These are phyloP conservation scores for Cetonia aurata DNA, from an alignment of 2,888 invertebrate genomes.

Conservation along the genomic window DNA sequence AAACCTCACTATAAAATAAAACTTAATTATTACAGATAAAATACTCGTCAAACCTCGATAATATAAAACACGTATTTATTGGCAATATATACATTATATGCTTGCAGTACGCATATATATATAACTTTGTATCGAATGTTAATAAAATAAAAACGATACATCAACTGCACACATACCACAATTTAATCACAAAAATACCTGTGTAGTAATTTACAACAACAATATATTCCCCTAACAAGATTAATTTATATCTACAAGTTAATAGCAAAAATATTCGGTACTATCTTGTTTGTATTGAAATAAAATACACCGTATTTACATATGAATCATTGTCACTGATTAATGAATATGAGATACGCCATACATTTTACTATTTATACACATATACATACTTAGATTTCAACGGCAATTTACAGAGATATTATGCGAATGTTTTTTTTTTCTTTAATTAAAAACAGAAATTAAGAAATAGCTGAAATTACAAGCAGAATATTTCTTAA, in stretches of 20 bases:
- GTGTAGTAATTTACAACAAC: slow-evolving; percentile 14
- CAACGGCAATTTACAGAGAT: background rate
- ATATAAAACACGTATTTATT: too few species aligned
- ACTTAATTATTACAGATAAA: too few species aligned
- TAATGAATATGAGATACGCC: slow-evolving; percentile 33
- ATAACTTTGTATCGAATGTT: slow-evolving; percentile 18
- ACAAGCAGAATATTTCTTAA: too few species aligned
- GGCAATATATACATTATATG: too few species aligned
- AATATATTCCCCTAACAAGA: slow-evolving; percentile 36
- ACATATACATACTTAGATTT: background rate
- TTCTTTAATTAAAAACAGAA: too few species aligned
- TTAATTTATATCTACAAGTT: slow-evolving; percentile 39
- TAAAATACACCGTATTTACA: slow-evolving; percentile 36
- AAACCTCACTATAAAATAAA: too few species aligned
- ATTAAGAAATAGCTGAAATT: too few species aligned
- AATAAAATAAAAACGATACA: slow-evolving; percentile 13
- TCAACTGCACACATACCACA: slow-evolving; percentile 25
- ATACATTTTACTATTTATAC: slow-evolving; percentile 36
- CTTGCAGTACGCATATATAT: background rate
- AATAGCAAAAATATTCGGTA: slow-evolving; percentile 36
- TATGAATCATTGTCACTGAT: slow-evolving; percentile 38
- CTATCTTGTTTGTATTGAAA: slow-evolving; percentile 39
- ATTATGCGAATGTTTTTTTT: background rate
- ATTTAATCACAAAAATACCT: slow-evolving; percentile 33
- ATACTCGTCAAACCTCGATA: too few species aligned